Conservation (phyloP, 2,797 vertebrate genomes). For the Menidia menidia region DNA sequence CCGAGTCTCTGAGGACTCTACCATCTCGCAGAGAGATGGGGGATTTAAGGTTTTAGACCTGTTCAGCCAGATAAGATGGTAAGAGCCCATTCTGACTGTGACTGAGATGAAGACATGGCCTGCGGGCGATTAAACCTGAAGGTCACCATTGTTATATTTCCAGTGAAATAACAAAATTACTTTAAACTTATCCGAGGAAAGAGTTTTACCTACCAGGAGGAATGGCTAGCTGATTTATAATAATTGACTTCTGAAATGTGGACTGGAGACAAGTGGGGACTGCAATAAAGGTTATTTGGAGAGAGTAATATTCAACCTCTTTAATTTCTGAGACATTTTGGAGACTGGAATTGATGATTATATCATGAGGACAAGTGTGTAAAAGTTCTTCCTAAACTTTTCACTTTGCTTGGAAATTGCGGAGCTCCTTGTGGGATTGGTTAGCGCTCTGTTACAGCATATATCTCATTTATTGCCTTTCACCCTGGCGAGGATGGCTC, state of each 20-base stretch:
- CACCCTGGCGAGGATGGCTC: neutral
- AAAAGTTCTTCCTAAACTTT: slow-evolving; percentile 32
- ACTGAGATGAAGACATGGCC: slow-evolving; percentile 40
- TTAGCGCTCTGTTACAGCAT: neutral
- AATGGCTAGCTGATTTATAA: neutral
- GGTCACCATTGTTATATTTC: slow-evolving; percentile 38
- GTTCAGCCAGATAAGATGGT: slow-evolving; percentile 36
- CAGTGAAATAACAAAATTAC: slow-evolving; percentile 14
- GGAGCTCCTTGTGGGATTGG: neutral
- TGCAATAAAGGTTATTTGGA: neutral
- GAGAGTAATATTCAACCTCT: slow-evolving; percentile 31
- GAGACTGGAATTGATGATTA: slow-evolving; percentile 25
- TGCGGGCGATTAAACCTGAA: slow-evolving; percentile 47
- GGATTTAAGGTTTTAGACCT: slow-evolving; percentile 57
- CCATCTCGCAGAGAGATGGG: slow-evolving; percentile 55
- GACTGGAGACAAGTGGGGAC: slow-evolving; percentile 1
- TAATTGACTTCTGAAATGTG: slow-evolving; percentile 15
- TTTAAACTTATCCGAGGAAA: slow-evolving; percentile 2
- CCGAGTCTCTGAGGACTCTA: slow-evolving; percentile 43
- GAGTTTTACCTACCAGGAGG: neutral
- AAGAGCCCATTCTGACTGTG: slow-evolving; percentile 42
- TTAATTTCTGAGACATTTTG: slow-evolving; percentile 16
- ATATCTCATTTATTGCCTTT: neutral
- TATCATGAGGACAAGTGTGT: neutral
- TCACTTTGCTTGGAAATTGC: slow-evolving; percentile 9